These are phyloP conservation scores for Hozukius guyotensis DNA, from an alignment of 2,797 vertebrate species.

Conservation along the genomic window DNA sequence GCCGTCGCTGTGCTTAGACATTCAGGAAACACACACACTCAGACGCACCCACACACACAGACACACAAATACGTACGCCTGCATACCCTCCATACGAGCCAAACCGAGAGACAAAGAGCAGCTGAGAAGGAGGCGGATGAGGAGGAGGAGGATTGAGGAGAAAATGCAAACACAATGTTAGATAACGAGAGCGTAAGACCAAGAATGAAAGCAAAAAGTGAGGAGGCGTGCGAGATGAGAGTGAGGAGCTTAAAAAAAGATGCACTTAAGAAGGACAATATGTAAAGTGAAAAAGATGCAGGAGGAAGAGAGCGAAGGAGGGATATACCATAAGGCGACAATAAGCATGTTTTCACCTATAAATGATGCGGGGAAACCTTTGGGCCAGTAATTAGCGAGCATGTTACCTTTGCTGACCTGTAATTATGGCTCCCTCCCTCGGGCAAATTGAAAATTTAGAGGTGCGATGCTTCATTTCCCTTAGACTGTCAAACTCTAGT, in stretches of 20 bases:
- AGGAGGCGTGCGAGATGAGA: conserved; percentile 68
- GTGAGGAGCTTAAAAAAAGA: conserved; percentile 64
- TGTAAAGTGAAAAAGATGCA: conserved; percentile 45
- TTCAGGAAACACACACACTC: conserved; percentile 30
- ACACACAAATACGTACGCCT: conserved; percentile 42
- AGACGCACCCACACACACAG: conserved; percentile 31
- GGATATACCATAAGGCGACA: conserved; percentile 23
- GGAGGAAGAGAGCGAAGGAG: neutral
- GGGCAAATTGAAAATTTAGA: conserved; percentile 57
- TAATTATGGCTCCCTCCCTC: conserved; percentile 48
- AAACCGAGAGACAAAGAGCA: conserved; percentile 74
- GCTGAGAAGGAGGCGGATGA: conserved; percentile 75
- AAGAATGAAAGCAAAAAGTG: conserved; percentile 71
- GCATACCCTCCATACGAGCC: conserved; percentile 45
- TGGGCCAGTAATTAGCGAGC: conserved; percentile 59
- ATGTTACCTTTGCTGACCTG: conserved; percentile 55
- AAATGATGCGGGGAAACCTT: conserved; percentile 59
- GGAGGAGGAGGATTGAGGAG: conserved; percentile 67
- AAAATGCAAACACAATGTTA: conserved; percentile 70
- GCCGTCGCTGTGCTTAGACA: conserved; percentile 26
- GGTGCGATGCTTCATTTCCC: conserved; percentile 56
- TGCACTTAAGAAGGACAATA: conserved; percentile 44
- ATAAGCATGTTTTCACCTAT: conserved; percentile 42
- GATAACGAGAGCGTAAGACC: conserved; percentile 72
- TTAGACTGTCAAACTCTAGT: conserved; percentile 30